Base-by-base conservation (phyloP, 2,888 invertebrate species). In the Smittia aterrima region DNA sequence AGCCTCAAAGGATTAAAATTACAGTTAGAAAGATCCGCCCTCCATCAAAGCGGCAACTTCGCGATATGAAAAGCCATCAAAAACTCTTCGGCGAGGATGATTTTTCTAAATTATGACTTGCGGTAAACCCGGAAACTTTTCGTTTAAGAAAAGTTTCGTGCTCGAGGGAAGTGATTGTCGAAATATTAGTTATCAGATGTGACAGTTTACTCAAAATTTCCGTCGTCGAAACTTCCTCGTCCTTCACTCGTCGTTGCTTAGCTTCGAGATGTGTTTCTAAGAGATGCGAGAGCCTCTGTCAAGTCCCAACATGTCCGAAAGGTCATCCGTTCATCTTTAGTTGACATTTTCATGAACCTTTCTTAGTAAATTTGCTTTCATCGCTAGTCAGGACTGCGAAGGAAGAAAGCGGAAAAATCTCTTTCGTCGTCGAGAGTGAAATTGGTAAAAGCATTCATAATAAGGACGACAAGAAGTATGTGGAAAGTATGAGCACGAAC, bases 1-100 rank as follows among this genome's bases (percentile, higher is more conserved):
- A 58, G 58, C 58, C 58, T 22, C 24, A 58, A 58, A 58, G 58
- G 58, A 58, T 58, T 58, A 58, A 58, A 58, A 58, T 58, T 58
- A 58, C 58, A 22, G 16, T 58, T 58, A 58, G 9, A 58, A 58
- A 58, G 47, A 13, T 47, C n/a, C 16, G 47, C n/a, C 47, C 47
- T 47, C 13, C 47, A 47, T 47, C 47, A 47, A 47, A 47, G 47
- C 47, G 32, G 32, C 32, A 32, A 32, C 32, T 32, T 32, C 32
- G 32, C 32, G 32, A 32, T 32, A 32, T 32, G 32, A 47, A 47
- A 47, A 47, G n/a, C 53, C 53, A 47, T 47, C 53, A 47, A 18
- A 47, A 47, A 47, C 18, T 18, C 53, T 47, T 18, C n/a, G 18
- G 18, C 53, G n/a, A 32, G 32, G 32, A 32, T 32, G 32, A 32